Percentiles rank a stretch among this genome's conserved stretches.
These are phyloP conservation scores for Sciurus carolinensis DNA, from an alignment of 2,797 vertebrate species.

Conservation along the genomic window DNA sequence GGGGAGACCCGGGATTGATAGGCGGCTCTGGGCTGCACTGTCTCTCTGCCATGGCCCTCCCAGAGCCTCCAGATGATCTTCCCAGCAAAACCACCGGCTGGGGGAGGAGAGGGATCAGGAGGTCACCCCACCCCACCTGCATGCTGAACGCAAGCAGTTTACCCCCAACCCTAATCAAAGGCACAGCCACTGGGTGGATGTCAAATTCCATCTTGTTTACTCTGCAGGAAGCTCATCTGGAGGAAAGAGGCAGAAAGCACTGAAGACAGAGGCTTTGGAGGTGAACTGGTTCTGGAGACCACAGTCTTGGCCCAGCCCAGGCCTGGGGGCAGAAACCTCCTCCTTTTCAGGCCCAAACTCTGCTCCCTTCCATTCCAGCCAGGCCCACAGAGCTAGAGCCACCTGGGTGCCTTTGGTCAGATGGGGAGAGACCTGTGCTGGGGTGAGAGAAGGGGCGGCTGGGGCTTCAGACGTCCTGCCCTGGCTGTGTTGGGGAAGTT, in stretches of 20 bases:
- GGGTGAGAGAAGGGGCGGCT: rapidly evolving
- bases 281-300: neutral
- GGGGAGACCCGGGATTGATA: neutral
- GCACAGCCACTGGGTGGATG: slow-evolving; percentile 58
- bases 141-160: slow-evolving; percentile 71
- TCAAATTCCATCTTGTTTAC: slow-evolving; percentile 71
- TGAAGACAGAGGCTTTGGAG: neutral
- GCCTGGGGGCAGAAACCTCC: no score
- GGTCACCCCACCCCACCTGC: neutral
- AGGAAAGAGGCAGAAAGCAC: slow-evolving; percentile 50
- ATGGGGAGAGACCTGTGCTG: no score
- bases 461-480: neutral
- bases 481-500: neutral
- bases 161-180: slow-evolving; percentile 79
- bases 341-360: neutral
- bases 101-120: neutral
- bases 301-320: neutral
- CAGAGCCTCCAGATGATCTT: neutral
- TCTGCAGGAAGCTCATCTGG: slow-evolving; percentile 75
- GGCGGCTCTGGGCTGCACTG: neutral
- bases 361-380: neutral
- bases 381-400: neutral
- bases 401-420: neutral
- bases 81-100: neutral
- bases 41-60: neutral